A percentile compares a stretch with the other conserved stretches of the same genome.
These are phyloP conservation scores for Drosophila ohnishii DNA, from an alignment of 1,140 invertebrate genomes.

Conservation along the genomic window DNA sequence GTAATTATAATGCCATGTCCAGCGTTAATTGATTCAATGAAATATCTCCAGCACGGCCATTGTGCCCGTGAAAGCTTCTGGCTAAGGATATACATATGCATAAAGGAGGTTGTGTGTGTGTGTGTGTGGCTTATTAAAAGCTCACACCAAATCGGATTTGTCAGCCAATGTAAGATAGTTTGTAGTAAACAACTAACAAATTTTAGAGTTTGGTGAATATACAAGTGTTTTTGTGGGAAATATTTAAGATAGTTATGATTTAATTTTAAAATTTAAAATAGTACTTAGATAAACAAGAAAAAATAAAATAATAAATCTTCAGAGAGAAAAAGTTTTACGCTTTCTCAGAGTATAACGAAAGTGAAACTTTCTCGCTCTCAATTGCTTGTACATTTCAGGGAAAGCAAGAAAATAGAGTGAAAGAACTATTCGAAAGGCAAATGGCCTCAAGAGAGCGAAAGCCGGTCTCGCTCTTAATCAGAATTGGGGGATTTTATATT, in stretches of 20 bases:
- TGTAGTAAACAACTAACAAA: neutral
- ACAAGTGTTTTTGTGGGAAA: neutral
- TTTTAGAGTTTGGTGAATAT: neutral
- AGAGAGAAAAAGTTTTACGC: no score
- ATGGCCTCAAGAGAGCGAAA: neutral
- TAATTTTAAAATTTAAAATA: neutral
- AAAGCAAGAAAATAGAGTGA: neutral
- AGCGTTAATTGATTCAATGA: conserved; percentile 82
- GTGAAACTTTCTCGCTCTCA: neutral
- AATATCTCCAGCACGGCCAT: conserved; percentile 52
- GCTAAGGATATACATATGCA: conserved; percentile 4
- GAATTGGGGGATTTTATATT: no score
- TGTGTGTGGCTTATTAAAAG: conserved; percentile 27
- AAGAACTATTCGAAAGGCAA: neutral
- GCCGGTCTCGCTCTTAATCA: neutral
- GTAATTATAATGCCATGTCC: conserved; percentile 82
- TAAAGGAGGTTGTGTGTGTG: conserved; percentile 1
- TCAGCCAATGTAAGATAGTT: neutral
- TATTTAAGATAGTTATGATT: neutral
- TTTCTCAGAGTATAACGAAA: neutral
- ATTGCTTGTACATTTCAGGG: neutral
- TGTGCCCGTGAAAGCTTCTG: conserved; percentile 28
- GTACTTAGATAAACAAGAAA: no score
- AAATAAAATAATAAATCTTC: no score
- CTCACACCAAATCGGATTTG: conserved; percentile 14